Base-by-base conservation (phyloP, 2,797 vertebrate species). In the Odontamblyopus lacepedii region DNA sequence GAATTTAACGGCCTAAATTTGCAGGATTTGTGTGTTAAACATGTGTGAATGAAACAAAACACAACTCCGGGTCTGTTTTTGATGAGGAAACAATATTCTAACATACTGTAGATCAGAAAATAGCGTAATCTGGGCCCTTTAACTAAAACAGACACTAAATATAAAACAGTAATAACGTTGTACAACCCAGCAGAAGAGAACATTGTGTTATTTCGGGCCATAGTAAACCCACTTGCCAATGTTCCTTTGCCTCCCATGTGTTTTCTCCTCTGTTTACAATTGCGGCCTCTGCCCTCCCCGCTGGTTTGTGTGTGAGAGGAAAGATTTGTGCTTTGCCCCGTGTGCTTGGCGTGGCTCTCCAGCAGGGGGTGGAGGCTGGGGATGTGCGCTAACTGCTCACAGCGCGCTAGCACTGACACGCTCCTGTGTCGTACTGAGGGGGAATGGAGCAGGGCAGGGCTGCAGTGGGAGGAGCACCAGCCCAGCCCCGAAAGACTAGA, bases 401-500 rank as follows among this genome's bases (percentile, higher is more conserved):
- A 32, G 57, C 69, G 38, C 78, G 57, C 53, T 29, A 16, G 18
- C 32, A 16, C 27, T 72, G 81, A 67, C 56, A 48, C 51, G 38
- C 67, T 50, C 77, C 63, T 0, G 35, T 26, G 69, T 35, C 61
- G 70, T 80, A 73, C 71, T 69, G 27, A 30, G 4, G 18, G 38
- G 70, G 67, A 63, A 81, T 74, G 48, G 53, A 76, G 89, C 71
- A 66, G 88, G 92, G 91, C 72, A 85, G 91, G 91, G 92, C 89
- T 55, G 70, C 79, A 70, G 79, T 50, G 26, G 77, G 72, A 88
- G 26, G 77, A 69, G 87, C 88, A 84, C 90, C 87, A 88, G 67
- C 89, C 90, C 90, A 74, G 69, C 83, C 88, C 81, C 88, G 76
- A 87, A 88, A 89, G 87, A 88, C 68, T 77, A 82, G 77, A 81